Evolutionary conservation across 2,888 invertebrate genomes (phyloP).

Genomic region (Eupithecia subumbrata): DNA sequence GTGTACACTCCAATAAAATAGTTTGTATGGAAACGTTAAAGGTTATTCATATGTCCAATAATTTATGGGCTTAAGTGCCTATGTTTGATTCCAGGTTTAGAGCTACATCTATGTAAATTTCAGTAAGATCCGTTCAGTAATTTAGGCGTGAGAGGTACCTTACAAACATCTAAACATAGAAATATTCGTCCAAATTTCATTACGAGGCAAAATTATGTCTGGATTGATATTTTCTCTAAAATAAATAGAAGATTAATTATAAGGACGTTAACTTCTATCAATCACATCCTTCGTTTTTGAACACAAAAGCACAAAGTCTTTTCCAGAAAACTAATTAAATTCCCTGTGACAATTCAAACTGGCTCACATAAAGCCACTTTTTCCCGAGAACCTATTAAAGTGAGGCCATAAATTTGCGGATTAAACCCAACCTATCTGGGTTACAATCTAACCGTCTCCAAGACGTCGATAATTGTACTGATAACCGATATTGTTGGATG

Average conservation of each 20-base stretch:
- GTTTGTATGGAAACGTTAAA: too few relatives aligned
- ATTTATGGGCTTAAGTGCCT: too few relatives aligned
- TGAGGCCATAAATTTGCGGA: constrained; percentile 76
- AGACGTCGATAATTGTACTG: constrained; percentile 76
- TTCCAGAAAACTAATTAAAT: constrained; percentile 18
- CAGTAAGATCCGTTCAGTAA: too few relatives aligned
- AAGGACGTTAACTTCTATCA: background rate
- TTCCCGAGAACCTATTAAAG: constrained; percentile 70
- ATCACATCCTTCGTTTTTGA: background rate
- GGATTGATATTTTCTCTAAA: background rate
- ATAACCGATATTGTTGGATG: constrained; percentile 69
- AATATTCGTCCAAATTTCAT: too few relatives aligned
- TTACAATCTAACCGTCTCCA: constrained; percentile 73
- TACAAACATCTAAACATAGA: too few relatives aligned
- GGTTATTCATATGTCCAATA: too few relatives aligned
- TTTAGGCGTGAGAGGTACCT: too few relatives aligned
- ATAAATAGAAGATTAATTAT: background rate
- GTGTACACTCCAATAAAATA: too few relatives aligned
- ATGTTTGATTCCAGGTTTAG: too few relatives aligned
- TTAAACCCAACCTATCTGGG: constrained; percentile 76
- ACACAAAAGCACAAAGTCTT: background rate
- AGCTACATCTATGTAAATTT: too few relatives aligned
- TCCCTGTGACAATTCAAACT: constrained; percentile 28
- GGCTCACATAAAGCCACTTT: constrained; percentile 51
- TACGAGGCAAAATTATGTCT: background rate